A percentile compares a stretch with the other conserved stretches of the same genome.
phyloP scores from a whole-genome alignment of 2,113 vertebrate species.

The Deroptyus accipitrinus region DNA sequence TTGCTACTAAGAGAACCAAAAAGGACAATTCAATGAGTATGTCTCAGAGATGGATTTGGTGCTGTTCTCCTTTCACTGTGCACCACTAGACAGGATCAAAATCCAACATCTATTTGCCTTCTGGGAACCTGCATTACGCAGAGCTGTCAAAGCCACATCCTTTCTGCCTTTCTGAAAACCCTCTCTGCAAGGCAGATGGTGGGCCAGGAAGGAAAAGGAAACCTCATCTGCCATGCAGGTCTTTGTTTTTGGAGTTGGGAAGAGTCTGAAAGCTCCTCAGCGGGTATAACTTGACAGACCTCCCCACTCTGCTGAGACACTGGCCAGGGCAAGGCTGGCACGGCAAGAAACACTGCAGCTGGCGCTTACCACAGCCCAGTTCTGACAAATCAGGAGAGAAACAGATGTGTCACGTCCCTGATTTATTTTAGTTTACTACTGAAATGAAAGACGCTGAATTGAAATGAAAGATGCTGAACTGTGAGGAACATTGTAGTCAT shows the following conservation, averaged over 20 bases:
- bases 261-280: neutral
- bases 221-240: neutral
- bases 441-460: neutral
- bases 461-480: neutral
- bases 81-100: neutral
- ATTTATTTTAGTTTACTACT: neutral
- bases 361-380: neutral
- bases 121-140: neutral
- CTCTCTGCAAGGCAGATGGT: neutral
- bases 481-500: conserved; percentile 34
- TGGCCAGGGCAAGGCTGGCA: neutral
- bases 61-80: neutral
- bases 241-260: neutral
- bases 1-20: neutral
- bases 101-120: neutral
- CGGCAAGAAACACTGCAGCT: neutral
- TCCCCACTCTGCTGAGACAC: neutral
- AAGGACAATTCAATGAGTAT: neutral
- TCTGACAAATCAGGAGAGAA: neutral
- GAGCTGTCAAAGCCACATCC: neutral
- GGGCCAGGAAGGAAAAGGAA: neutral
- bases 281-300: neutral
- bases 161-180: neutral
- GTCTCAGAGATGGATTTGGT: neutral
- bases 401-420: neutral